Base-by-base conservation (phyloP, 2,113 vertebrate species). In the Periophthalmus modestus region DNA sequence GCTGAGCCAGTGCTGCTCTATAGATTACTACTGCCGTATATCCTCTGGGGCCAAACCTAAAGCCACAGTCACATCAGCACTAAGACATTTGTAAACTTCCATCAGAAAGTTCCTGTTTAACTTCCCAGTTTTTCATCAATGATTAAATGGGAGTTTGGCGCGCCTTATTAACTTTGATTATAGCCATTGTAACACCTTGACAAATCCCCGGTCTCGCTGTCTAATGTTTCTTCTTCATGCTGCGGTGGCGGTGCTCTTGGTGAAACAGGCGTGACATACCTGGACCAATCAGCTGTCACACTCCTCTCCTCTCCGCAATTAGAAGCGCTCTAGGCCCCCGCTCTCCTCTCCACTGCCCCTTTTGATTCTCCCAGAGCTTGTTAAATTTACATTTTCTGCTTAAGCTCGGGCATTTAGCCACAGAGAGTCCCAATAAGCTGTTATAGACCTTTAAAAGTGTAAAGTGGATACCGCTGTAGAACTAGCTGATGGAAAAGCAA, bases 211-310 rank as follows among this genome's bases (percentile, higher is more conserved):
- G 65, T 70, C 73, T 73, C 71, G 68, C 24, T 72, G 69, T 65
- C 7, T 78, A 78, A 85, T 68, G 68, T 75, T 69, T 80, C 77
- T 24, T 74, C 63, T 82, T 79, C 83, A 72, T 72, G 82, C 77
- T 66, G 84, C 77, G 75, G 9, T 67, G 74, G 69, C 21, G 72
- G 74, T 69, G 74, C 66, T 90, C 85, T 82, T 74, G 16, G 67
- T 70, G 58, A 69, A 61, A 69, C 57, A 68, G 63, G 74, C 79
- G 54, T 80, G 65, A 82, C 84, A 81, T 63, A 87, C 89, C 86
- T 88, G 80, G 61, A 71, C 78, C 85, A 86, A 87, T 90, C 81
- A 88, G 68, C 73, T 75, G 76, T 83, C 86, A 82, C 82, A 75
- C 74, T 78, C 54, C 21, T 77, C 79, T 83, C 74, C 72, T 36